Evolutionary conservation across 2,113 vertebrate species (phyloP), one percentile per base, ranked within the genome.

Genomic region (Solea senegalensis): DNA sequence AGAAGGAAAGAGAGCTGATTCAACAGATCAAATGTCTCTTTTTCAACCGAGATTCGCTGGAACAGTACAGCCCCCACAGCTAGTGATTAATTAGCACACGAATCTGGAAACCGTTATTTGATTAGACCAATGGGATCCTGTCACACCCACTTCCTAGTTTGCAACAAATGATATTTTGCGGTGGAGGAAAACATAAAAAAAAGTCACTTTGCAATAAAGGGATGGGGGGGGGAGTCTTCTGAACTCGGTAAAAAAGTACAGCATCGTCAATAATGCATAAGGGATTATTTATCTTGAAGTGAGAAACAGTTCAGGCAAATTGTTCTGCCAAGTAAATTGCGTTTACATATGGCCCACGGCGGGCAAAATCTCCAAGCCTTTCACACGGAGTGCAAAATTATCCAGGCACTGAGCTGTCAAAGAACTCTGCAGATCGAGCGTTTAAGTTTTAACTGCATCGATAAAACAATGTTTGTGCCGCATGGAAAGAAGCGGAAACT

Each of bases 31-130:
- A 88, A 86, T 80, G 83, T 86, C 76, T 86, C 54, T 76, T 76
- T 83, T 81, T 76, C 72, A 64, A 60, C 63, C 4, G 68, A 73
- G 70, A 69, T 46, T 64, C 46, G 16, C 68, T 66, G 66, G 69
- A 86, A 76, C 78, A 78, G 76, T 77, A 46, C 78, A 5, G 69
- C 86, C 81, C 89, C 89, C 81, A 76, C 76, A 84, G 88, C 81
- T 41, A 39, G 70, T 91, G 91, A 92, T 92, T 90, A 91, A 92
- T 92, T 90, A 90, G 83, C 56, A 43, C 84, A 81, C 84, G 86
- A 85, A 89, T 89, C 89, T 87, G 80, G 78, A 87, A 78, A 69
- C 69, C 34, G 67, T 88, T 87, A 92, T 90, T 92, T 88, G 78
- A 92, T 87, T 89, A 88, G 82, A 82, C 72, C 74, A 68, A 82